Conservation (phyloP, 2,888 invertebrate genomes). For the Rhopalosiphum nymphaeae region DNA sequence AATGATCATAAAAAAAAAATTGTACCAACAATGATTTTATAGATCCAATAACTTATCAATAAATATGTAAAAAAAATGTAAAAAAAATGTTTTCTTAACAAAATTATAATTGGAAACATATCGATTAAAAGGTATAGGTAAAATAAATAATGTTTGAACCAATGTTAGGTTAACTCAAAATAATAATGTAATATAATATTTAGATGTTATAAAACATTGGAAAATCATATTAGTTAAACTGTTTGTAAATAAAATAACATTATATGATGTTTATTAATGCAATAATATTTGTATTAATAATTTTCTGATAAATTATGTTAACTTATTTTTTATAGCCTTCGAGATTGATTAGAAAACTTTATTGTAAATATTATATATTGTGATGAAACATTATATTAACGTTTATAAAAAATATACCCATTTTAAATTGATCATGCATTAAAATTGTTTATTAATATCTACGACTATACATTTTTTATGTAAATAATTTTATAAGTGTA, state of each 20-base stretch:
- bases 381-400: no score
- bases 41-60: no score
- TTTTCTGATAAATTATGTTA: not conserved
- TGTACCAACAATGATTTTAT: no score
- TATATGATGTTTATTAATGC: not conserved
- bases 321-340: not conserved
- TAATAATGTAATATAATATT: not conserved
- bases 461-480: not conserved
- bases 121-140: not conserved
- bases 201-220: no score
- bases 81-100: no score
- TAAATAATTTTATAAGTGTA: not conserved
- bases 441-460: no score
- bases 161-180: not conserved
- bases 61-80: no score
- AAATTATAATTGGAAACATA: not conserved
- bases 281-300: not conserved
- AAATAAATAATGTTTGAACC: not conserved
- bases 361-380: no score
- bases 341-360: not conserved
- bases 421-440: no score
- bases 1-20: no score
- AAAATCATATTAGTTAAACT: not conserved
- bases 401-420: no score
- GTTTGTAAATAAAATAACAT: not conserved